Evolutionary conservation across 2,113 vertebrate genomes (phyloP).

Genomic region (Chelonoidis abingdonii): DNA sequence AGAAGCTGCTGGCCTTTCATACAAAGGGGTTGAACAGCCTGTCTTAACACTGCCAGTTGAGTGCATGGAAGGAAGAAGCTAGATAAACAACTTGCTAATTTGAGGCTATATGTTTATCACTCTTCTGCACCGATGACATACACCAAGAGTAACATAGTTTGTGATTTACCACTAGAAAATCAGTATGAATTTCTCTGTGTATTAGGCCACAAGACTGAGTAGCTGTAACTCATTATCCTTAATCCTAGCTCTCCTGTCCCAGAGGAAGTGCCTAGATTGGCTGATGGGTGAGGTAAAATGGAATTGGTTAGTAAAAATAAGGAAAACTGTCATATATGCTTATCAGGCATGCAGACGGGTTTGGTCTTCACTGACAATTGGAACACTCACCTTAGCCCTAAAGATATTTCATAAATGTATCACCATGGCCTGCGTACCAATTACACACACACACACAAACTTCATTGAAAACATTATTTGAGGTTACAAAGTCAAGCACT

Average conservation of each 20-base stretch:
- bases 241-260: not conserved
- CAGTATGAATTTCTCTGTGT: not conserved
- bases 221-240: not conserved
- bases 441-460: constrained; percentile 22
- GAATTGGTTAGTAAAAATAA: not conserved
- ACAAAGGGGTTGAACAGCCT: constrained; percentile 8
- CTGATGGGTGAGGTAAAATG: constrained; percentile 22
- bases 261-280: not conserved
- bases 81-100: not conserved
- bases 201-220: not conserved
- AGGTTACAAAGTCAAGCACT: not conserved
- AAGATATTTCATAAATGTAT: not conserved
- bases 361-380: constrained; percentile 26
- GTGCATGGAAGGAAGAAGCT: not conserved
- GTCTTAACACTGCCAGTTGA: constrained; percentile 2
- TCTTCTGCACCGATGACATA: not conserved
- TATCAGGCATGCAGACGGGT: not conserved
- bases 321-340: not conserved
- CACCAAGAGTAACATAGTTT: not conserved
- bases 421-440: not conserved
- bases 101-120: not conserved
- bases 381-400: not conserved
- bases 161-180: not conserved
- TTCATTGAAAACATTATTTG: not conserved
- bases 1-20: constrained; percentile 39